Percentiles rank a stretch among this genome's conserved stretches.
Evolutionary conservation across 1,140 invertebrate species (phyloP).

Genomic region (Drosophila bipectinata): DNA sequence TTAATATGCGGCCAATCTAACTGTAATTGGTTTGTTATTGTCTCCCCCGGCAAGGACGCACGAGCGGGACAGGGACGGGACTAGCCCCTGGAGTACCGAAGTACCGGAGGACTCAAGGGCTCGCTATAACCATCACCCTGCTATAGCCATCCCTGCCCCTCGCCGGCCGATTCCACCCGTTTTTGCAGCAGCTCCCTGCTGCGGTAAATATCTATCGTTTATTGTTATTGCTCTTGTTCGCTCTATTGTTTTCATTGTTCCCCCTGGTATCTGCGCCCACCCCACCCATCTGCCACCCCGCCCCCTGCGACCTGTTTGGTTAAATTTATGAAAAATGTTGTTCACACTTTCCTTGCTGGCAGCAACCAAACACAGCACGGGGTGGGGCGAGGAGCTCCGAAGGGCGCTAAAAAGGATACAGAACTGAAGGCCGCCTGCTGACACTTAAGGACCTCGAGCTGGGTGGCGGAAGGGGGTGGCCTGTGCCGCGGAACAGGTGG

Average conservation of each 20-base stretch:
- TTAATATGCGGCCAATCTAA: constrained; percentile 84
- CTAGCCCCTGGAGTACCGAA: constrained; percentile 14
- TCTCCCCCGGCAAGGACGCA: constrained; percentile 58
- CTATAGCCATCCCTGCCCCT: background rate
- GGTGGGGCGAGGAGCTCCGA: constrained; percentile 1
- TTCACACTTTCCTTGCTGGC: constrained; percentile 69
- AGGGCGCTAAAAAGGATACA: constrained; percentile 1
- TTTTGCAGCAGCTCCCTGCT: constrained; percentile 47
- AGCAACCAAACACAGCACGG: background rate
- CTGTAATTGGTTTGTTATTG: constrained; percentile 84
- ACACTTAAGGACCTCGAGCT: constrained; percentile 12
- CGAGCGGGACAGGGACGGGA: constrained; percentile 30
- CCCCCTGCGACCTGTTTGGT: constrained; percentile 37
- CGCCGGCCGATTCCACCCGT: background rate
- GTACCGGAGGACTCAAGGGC: constrained; percentile 24
- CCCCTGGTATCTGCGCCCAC: background rate
- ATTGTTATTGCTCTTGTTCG: constrained; percentile 82
- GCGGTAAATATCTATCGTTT: constrained; percentile 82
- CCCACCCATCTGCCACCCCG: background rate
- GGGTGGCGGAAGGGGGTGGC: constrained; percentile 7
- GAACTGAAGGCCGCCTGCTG: constrained; percentile 38
- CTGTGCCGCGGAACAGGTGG: constrained; percentile 34
- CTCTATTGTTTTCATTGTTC: constrained; percentile 75
- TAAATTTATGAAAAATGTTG: constrained; percentile 84
- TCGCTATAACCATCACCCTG: constrained; percentile 10